phyloP scores from a whole-genome alignment of 1,140 invertebrate species.

The Rhizoglyphus robini region DNA sequence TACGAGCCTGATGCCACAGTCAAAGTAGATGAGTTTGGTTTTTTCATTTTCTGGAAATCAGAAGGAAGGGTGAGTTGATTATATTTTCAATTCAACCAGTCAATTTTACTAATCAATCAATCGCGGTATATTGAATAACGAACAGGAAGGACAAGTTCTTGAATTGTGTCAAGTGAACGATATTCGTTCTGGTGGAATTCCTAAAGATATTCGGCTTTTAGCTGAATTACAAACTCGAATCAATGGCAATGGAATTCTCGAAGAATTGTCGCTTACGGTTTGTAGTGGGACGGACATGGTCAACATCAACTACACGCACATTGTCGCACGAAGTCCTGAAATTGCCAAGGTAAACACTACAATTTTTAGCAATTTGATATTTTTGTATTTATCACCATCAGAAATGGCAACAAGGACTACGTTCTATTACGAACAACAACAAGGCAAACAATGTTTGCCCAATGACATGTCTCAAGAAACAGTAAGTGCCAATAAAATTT shows the following conservation, averaged over 20 bases:
- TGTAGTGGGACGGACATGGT: slow-evolving; percentile 98
- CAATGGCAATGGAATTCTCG: slow-evolving; percentile 52
- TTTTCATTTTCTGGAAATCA: slow-evolving; percentile 98
- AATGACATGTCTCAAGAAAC: slow-evolving; percentile 87
- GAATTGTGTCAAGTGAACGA: slow-evolving; percentile 95
- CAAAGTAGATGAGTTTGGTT: slow-evolving; percentile 94
- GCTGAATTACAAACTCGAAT: slow-evolving; percentile 49
- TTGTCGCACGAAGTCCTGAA: slow-evolving; percentile 78
- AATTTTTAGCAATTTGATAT: neutral
- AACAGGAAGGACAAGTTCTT: slow-evolving; percentile 83
- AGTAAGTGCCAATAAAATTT: slow-evolving; percentile 54
- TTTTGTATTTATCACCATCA: slow-evolving; percentile 32
- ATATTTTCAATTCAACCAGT: neutral
- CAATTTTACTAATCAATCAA: slow-evolving; percentile 1
- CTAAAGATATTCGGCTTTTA: slow-evolving; percentile 69
- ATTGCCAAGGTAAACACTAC: slow-evolving; percentile 63
- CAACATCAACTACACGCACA: slow-evolving; percentile 94
- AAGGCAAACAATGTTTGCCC: slow-evolving; percentile 94
- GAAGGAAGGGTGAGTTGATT: slow-evolving; percentile 62
- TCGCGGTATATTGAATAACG: neutral
- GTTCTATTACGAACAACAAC: slow-evolving; percentile 85
- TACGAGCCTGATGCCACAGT: slow-evolving; percentile 76
- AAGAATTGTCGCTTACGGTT: slow-evolving; percentile 91
- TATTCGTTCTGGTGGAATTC: slow-evolving; percentile 70
- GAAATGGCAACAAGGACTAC: slow-evolving; percentile 80